Conservation (phyloP, 2,888 invertebrate species). For the Hipparchia sbordonii region DNA sequence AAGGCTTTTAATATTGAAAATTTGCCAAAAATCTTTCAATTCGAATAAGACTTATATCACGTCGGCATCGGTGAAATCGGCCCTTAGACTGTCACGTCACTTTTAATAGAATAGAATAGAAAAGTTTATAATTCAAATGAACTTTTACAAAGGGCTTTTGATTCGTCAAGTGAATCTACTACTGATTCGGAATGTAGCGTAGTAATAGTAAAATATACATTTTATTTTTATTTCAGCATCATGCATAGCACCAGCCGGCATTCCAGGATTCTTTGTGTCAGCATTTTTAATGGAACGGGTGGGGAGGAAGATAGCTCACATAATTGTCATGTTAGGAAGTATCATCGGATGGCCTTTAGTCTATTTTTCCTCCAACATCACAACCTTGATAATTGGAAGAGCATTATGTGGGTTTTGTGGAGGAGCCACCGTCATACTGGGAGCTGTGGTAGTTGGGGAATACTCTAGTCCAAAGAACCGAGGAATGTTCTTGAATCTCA, state of each 20-base stretch:
- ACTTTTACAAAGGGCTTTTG: too few species aligned
- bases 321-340: slow-evolving; percentile 51
- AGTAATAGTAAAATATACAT: background rate
- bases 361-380: slow-evolving; percentile 49
- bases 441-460: slow-evolving; percentile 63
- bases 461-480: slow-evolving; percentile 58
- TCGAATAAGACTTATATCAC: too few species aligned
- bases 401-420: slow-evolving; percentile 52
- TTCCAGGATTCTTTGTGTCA: slow-evolving; percentile 53
- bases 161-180: too few species aligned
- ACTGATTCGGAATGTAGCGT: too few species aligned
- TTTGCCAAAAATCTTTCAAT: too few species aligned
- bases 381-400: slow-evolving; percentile 52
- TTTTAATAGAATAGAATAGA: too few species aligned
- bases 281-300: slow-evolving; percentile 54
- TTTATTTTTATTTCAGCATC: slow-evolving; percentile 51
- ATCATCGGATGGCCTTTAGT: slow-evolving; percentile 55
- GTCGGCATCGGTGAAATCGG: too few species aligned
- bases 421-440: slow-evolving; percentile 51
- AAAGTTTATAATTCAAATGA: too few species aligned
- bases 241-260: slow-evolving; percentile 48
- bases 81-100: too few species aligned
- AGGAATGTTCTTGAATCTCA: slow-evolving; percentile 61
- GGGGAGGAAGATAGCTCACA: slow-evolving; percentile 53
- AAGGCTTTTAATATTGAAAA: too few species aligned